Percentiles rank a stretch among this genome's conserved stretches.
phyloP scores from a whole-genome alignment of 2,797 vertebrate genomes.

The Diplodus sargus region DNA sequence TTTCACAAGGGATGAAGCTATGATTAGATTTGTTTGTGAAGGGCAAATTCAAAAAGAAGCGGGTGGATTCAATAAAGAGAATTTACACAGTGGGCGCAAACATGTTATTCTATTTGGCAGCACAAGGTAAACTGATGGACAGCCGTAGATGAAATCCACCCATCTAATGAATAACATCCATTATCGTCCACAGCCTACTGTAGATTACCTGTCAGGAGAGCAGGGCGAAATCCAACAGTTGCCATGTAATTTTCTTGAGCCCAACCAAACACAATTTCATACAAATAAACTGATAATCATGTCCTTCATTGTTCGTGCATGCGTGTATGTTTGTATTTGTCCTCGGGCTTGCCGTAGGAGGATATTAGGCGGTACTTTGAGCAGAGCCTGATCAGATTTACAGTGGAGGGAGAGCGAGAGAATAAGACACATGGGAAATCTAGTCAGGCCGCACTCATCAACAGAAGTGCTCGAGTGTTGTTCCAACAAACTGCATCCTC shows the following conservation, averaged over 20 bases:
- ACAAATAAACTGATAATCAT: conserved; percentile 33
- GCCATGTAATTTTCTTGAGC: conserved; percentile 38
- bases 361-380: conserved; percentile 58
- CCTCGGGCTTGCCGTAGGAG: conserved; percentile 48
- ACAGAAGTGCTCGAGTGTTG: conserved; percentile 48
- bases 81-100: conserved; percentile 54
- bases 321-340: conserved; percentile 43
- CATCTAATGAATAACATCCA: conserved; percentile 33
- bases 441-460: conserved; percentile 59
- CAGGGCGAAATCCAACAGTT: conserved; percentile 38
- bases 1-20: conserved; percentile 21
- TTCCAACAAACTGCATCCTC: conserved; percentile 48
- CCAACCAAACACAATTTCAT: conserved; percentile 40
- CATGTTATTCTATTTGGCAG: conserved; percentile 53
- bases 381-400: conserved; percentile 70
- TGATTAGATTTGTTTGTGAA: conserved; percentile 63
- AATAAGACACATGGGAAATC: conserved; percentile 67
- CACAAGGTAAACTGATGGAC: conserved; percentile 42
- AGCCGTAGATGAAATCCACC: conserved; percentile 40
- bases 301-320: conserved; percentile 26
- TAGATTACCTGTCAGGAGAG: conserved; percentile 36
- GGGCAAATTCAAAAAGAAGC: conserved; percentile 41
- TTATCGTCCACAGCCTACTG: conserved; percentile 41
- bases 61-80: conserved; percentile 51
- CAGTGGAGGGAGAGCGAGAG: conserved; percentile 45